Base-by-base conservation (phyloP, 2,888 invertebrate genomes). In the Tachina fera region DNA sequence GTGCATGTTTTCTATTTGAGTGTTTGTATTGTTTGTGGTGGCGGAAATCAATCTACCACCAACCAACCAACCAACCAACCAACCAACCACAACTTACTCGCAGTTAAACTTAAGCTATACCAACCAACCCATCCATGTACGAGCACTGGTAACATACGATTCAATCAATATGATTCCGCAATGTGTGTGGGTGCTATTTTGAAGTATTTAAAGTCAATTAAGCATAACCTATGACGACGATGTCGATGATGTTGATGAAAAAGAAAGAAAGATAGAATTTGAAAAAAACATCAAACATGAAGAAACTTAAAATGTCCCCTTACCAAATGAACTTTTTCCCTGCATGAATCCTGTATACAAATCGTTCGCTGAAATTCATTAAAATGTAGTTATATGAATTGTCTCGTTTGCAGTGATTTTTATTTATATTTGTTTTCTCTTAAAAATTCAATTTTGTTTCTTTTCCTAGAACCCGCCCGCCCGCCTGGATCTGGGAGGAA, bases 121-220 rank as follows among this genome's bases (percentile, higher is more conserved):
- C 56, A 56, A 41, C 19, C 11, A 56, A 41, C 19, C 11, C 70
- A 71, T 67, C 11, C 70, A 71, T 67, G 67, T 77, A 31, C 45
- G 1, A 41, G 41, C 10, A 22, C 47, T 39, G 19, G 19, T 45
- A 56, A 43, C 67, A 67, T 60, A 74, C 72, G 67, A 16, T 80
- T 80, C 72, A 80, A 80, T 80, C 80, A 80, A 80, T 74, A 74
- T 67, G 67, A 58, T 61, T 41, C 63, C 70, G 49, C 76, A 53
- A 71, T 83, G 78, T 82, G 85, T 85, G 85, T 85, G 85, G 85
- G 85, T 85, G 82, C 78, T 85, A 58, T 82, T 85, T 70, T 82
- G 58, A 85, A 85, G 82, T 75, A 85, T 79, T 85, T 85, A 85
- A 78, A 85, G 82, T 85, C 85, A 85, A 82, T 85, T 85, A 85